Evolutionary conservation across 1,140 invertebrate genomes (phyloP), one percentile per base, ranked within the genome.

Genomic region (Magallana gigas): DNA sequence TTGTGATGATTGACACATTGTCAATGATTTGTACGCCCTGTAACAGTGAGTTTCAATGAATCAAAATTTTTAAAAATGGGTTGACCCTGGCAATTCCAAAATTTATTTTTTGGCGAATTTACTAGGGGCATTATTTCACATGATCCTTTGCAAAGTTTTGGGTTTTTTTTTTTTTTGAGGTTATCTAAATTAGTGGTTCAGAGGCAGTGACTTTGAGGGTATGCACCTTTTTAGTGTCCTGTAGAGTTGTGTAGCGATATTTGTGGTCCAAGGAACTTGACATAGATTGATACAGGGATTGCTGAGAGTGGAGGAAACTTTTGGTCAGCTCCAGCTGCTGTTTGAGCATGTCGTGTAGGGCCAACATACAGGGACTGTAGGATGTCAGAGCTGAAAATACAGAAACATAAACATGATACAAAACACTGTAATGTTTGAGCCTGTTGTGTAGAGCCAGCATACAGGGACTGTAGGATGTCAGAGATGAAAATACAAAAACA

Each of bases 271-370:
- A 85, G 18, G 88, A 87, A 16, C 90, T 86, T 48, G 87, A 87
- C 48, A 90, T 87, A 29, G 86, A 87, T 23, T 89, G 82, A 86
- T 94, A 92, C 36, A 94, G 85, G 23, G 88, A 80, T 76, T 91
- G 86, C 85, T 94, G 92, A 9, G 90, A 89, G 8, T 88, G 64
- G 1, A 93, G 71, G 87, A 94, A 94, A 48, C 92, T 90, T 48
- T 87, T 88, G 8, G 93, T 93, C 18, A 94, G 86, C 9, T 91
- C 85, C 11, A 94, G 60, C 86, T 94, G 93, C 80, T 91, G 91
- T 84, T 91, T 92, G 85, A 94, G 82, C 92, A 94, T 93, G 58
- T 94, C 93, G 88, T 94, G 93, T n/a, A 94, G 88, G 23, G 92
- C 93, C 68, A 93, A 81, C 68, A 93, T 90, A 60, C 84, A 86